Conservation (phyloP, 2,888 invertebrate genomes). For the Lepidocyrtoides sp. region DNA sequence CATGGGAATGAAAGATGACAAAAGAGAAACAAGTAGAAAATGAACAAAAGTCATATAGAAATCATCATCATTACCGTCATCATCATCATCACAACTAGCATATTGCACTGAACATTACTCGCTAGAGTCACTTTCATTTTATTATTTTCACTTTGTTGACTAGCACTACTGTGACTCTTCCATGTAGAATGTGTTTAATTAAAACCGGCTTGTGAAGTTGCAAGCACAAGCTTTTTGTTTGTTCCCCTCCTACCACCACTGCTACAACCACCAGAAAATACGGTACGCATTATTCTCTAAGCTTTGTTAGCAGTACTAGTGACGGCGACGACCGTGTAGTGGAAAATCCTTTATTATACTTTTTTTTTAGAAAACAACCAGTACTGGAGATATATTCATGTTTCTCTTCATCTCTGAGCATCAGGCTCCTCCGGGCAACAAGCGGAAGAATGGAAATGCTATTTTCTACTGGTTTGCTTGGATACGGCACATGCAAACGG, state of each 20-base stretch:
- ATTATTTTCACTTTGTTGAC: neutral
- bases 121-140: neutral
- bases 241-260: neutral
- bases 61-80: too few species aligned
- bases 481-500: neutral
- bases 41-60: too few species aligned
- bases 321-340: neutral
- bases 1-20: too few species aligned
- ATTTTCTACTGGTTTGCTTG: neutral
- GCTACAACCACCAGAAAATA: too few species aligned
- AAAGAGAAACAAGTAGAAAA: too few species aligned
- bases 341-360: neutral
- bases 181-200: conserved; percentile 8
- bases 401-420: neutral
- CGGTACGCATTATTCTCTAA: too few species aligned
- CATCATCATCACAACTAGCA: neutral
- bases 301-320: too few species aligned
- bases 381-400: neutral
- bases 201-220: neutral
- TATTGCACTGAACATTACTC: neutral
- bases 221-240: neutral
- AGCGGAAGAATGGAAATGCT: neutral
- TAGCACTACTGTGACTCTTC: neutral
- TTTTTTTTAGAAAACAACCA: neutral
- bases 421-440: neutral